phyloP scores from a whole-genome alignment of 2,113 vertebrate genomes.

The Ondatra zibethicus region DNA sequence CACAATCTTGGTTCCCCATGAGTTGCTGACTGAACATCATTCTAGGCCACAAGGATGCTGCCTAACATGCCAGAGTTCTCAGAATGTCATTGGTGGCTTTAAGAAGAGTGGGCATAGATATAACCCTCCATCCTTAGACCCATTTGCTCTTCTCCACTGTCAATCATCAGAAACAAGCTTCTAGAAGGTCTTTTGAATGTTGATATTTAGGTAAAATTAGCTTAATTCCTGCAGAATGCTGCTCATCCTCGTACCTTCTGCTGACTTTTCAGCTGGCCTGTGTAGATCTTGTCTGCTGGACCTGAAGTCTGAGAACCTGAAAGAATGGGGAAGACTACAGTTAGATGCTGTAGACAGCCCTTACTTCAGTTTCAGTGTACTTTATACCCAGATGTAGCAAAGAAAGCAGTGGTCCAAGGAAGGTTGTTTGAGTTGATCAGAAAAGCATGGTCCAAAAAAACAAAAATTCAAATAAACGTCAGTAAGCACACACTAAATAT shows the following conservation, averaged over 20 bases:
- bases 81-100: neutral
- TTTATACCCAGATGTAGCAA: neutral
- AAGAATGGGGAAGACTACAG: neutral
- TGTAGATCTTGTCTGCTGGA: neutral
- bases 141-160: neutral
- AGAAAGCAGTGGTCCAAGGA: neutral
- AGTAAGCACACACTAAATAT: neutral
- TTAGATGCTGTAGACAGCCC: neutral
- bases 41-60: neutral
- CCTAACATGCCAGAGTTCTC: neutral
- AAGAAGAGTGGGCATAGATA: neutral
- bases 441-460: neutral
- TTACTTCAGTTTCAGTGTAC: neutral
- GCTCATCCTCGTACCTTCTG: neutral
- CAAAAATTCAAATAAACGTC: neutral
- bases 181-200: neutral
- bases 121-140: neutral
- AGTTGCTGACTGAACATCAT: neutral
- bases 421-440: neutral
- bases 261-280: neutral
- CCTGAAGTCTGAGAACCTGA: neutral
- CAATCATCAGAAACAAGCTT: neutral
- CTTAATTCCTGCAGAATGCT: neutral
- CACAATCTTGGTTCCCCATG: neutral
- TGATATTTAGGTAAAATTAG: conserved; percentile 4